phyloP scores from a whole-genome alignment of 2,888 invertebrate species.

The Drosophila meridiana region DNA sequence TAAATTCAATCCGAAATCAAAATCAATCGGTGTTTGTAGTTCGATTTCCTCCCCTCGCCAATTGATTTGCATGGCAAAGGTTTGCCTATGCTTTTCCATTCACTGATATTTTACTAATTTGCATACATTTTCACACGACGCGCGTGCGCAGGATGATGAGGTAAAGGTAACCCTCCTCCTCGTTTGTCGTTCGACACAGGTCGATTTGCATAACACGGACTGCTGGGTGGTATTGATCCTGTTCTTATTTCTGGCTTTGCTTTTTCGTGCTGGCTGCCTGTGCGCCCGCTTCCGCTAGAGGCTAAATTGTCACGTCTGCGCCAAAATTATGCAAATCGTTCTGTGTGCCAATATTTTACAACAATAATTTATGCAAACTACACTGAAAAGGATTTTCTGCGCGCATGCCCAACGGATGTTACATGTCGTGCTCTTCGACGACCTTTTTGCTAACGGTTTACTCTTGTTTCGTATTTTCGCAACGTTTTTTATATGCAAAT shows the following conservation, averaged over 20 bases:
- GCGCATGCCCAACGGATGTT: slow-evolving; percentile 66
- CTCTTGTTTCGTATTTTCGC: slow-evolving; percentile 57
- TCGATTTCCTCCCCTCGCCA: slow-evolving; percentile 49
- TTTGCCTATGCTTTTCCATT: slow-evolving; percentile 35
- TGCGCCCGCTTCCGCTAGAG: slow-evolving; percentile 34
- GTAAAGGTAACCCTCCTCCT: slow-evolving; percentile 58
- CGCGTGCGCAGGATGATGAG: slow-evolving; percentile 62
- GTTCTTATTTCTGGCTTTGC: slow-evolving; percentile 1
- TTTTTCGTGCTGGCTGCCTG: slow-evolving; percentile 6
- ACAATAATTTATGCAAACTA: slow-evolving; percentile 80
- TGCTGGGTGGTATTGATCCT: slow-evolving; percentile 55
- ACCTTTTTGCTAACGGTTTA: slow-evolving; percentile 59
- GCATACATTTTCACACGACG: slow-evolving; percentile 72
- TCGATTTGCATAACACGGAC: slow-evolving; percentile 83
- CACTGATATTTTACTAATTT: slow-evolving; percentile 53
- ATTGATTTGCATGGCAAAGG: slow-evolving; percentile 62
- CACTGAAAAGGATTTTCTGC: slow-evolving; percentile 40
- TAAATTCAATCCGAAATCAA: slow-evolving; percentile 19
- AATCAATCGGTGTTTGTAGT: slow-evolving; percentile 62
- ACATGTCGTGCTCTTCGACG: slow-evolving; percentile 55
- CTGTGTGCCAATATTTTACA: slow-evolving; percentile 68
- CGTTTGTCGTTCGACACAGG: slow-evolving; percentile 66
- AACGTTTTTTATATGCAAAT: slow-evolving; percentile 72
- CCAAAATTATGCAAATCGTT: slow-evolving; percentile 80
- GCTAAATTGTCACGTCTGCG: slow-evolving; percentile 49